phyloP scores from a whole-genome alignment of 2,888 invertebrate species.

The Tanypteryx hageni region DNA sequence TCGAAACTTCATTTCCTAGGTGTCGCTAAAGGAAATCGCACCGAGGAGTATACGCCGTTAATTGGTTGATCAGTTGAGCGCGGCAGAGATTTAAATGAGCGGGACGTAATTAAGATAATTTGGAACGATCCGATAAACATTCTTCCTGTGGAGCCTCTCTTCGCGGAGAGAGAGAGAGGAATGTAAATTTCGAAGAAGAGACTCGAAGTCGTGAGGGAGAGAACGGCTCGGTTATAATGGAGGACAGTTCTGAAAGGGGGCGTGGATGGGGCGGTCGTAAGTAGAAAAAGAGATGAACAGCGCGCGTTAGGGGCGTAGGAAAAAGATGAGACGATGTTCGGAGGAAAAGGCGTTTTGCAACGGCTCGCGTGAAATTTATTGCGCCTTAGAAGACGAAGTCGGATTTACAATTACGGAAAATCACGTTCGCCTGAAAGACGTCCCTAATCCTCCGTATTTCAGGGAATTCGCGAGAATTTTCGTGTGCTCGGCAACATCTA shows the following conservation, averaged over 20 bases:
- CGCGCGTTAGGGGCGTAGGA: not conserved
- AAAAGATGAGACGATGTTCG: not conserved
- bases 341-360: not conserved
- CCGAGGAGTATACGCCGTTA: too few relatives aligned
- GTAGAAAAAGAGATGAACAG: not conserved
- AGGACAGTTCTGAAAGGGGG: not conserved
- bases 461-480: not conserved
- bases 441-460: not conserved
- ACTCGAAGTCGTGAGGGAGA: not conserved
- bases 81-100: not conserved
- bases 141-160: not conserved
- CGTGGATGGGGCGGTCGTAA: not conserved
- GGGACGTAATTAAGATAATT: not conserved
- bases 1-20: too few relatives aligned
- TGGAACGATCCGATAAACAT: not conserved
- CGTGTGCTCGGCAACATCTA: not conserved
- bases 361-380: not conserved
- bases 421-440: not conserved
- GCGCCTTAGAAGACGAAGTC: not conserved
- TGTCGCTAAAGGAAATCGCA: too few relatives aligned
- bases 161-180: not conserved
- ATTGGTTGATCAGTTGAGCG: too few relatives aligned
- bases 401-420: slow-evolving; percentile 10
- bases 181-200: not conserved
- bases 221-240: not conserved